Evolutionary conservation across 2,888 invertebrate genomes (phyloP), one percentile per base, ranked within the genome.

Genomic region (Cephus spinipes): DNA sequence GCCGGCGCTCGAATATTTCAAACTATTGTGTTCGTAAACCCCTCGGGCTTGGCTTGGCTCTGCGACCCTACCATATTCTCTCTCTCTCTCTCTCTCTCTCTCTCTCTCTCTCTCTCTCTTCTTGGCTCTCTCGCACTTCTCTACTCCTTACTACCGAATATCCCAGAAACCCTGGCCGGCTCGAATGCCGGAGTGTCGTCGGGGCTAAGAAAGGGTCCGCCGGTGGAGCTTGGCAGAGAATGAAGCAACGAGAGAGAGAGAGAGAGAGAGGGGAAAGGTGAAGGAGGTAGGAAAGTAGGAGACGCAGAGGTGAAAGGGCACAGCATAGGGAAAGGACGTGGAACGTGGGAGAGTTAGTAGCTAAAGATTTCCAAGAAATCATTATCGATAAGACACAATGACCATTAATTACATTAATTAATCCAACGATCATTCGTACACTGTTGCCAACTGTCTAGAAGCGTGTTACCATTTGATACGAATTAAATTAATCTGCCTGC

Each of bases 1-100:
- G 79, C 79, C 79, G 73, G 76, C 76, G 76, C 79, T 79, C 79
- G 79, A 79, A 79, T 79, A 79, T 79, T 79, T 79, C 79, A 79
- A 79, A 79, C 79, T 79, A 79, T 79, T 79, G 79, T 79, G 79
- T 79, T 79, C 79, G 79, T 76, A 79, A 79, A 79, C 79, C 79
- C 90, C 89, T 87, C 87, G 89, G 89, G 88, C 87, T 90, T 88
- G 88, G 85, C 83, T 85, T 81, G 83, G 84, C 85, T 83, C 80
- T 79, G 81, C 85, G 83, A 83, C 83, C 83, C 85, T 83, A 82
- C 79, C 81, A 55, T 55, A 55, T 55, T 55, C 81, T 79, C 78
- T 75, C 79, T 79, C 83, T 80, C 80, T 81, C 81, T 74, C 81
- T 82, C 80, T 78, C 74, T 30, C 73, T 12, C 35, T 76, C 40